phyloP scores from a whole-genome alignment of 2,113 vertebrate species.

The Thamnaconus septentrionalis region DNA sequence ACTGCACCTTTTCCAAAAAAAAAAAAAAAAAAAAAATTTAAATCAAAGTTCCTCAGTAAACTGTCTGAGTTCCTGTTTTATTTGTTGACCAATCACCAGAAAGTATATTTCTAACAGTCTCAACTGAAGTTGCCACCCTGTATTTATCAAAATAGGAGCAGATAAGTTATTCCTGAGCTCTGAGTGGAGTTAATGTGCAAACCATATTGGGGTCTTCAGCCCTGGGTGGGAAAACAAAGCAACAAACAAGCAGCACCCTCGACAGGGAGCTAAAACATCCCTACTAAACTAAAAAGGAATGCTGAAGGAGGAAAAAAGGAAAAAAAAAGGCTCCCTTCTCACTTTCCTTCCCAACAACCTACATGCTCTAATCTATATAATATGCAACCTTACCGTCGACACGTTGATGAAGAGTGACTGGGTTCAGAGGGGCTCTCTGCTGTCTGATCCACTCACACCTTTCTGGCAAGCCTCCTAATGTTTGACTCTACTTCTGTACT shows the following conservation, averaged over 20 bases:
- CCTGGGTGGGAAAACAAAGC: background rate
- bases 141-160: too few species aligned
- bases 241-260: slow-evolving; percentile 5
- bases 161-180: too few species aligned
- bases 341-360: slow-evolving; percentile 1
- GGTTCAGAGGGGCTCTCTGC: background rate
- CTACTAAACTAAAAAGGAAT: background rate
- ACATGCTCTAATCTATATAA: slow-evolving; percentile 39
- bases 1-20: too few species aligned
- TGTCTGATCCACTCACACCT: slow-evolving; percentile 13
- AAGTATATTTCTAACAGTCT: too few species aligned
- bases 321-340: slow-evolving; percentile 5
- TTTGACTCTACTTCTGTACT: slow-evolving; percentile 33
- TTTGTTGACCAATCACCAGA: too few species aligned
- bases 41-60: too few species aligned
- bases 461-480: slow-evolving; percentile 25
- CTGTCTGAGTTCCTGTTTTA: too few species aligned
- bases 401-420: slow-evolving; percentile 2
- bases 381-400: slow-evolving; percentile 18
- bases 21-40: too few species aligned
- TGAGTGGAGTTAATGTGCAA: too few species aligned
- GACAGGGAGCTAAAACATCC: too few species aligned
- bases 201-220: background rate
- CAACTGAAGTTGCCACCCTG: too few species aligned
- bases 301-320: slow-evolving; percentile 1